Evolutionary conservation across 2,888 invertebrate species (phyloP), one percentile per base, ranked within the genome.

Genomic region (Pseudanteris insignis): DNA sequence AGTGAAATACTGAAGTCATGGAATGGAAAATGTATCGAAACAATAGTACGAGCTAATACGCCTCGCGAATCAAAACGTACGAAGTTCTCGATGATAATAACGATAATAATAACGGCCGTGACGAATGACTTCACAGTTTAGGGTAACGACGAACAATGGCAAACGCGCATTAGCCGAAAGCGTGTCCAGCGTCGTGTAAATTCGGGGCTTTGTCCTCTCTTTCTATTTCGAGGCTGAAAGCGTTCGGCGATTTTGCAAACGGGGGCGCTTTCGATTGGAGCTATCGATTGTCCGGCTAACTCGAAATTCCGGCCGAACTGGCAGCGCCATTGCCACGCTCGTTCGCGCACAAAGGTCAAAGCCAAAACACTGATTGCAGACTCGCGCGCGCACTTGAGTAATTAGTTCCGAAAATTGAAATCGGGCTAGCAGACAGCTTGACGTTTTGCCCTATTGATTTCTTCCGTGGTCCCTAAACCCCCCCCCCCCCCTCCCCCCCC

Each of bases 401-500:
- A 69, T 69, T 72, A 70, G 66, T 66, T 63, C 62, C 65, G 70
- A 70, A 71, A 71, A 72, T 71, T 68, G 68, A 69, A 71, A 68
- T 65, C 66, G 64, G 64, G 64, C 62, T 63, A 34, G 25, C 14
- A 48, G 58, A 54, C 40, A 48, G 63, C 48, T 46, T 51, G 46
- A 63, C 48, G 51, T 57, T 57, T 47, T 13, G 44, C 61, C 60
- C 62, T 47, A 48, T 50, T 61, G 60, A 47, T 44, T 54, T 61
- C 60, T 61, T 60, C 51, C 47, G 15, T 25, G 11, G 15, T 34
- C 36, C 26, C 25, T 18, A 6, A 6, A 9, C 11, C 10, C 11
- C 9, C 34, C 2, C 24, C 26, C 15, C 26, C 12, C 14, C 33
- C 37, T 7, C 11, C 13, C 1, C 37, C 6, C 1, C 10, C 14